Conservation (phyloP, 2,888 invertebrate species). For the Schrankia costaestrigalis region DNA sequence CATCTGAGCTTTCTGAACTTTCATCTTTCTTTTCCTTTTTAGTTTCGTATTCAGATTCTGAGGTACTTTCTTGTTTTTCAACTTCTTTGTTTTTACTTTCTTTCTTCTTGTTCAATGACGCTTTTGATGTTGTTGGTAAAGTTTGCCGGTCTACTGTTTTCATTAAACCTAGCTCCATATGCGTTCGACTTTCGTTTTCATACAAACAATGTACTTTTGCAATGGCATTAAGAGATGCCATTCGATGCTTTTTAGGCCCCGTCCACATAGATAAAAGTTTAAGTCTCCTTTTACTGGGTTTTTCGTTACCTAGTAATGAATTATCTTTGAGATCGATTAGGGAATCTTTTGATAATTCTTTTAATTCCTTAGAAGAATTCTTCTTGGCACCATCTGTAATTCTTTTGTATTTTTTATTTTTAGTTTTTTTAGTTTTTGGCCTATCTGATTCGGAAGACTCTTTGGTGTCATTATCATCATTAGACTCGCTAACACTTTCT, state of each 20-base stretch:
- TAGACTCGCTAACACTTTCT: conserved; percentile 69
- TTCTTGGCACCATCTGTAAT: conserved; percentile 63
- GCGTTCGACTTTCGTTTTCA: conserved; percentile 91
- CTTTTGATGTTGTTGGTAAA: conserved; percentile 77
- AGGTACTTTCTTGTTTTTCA: conserved; percentile 69
- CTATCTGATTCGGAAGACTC: conserved; percentile 67
- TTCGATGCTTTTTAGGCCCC: conserved; percentile 90
- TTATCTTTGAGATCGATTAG: conserved; percentile 68
- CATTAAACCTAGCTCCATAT: conserved; percentile 82
- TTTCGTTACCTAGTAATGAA: conserved; percentile 57
- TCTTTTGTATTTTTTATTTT: conserved; percentile 68
- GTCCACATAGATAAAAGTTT: conserved; percentile 86
- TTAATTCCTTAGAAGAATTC: conserved; percentile 64
- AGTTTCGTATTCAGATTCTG: conserved; percentile 74
- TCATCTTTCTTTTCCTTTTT: conserved; percentile 65
- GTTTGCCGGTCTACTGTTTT: conserved; percentile 69
- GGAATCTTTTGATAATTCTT: conserved; percentile 72
- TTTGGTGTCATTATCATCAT: conserved; percentile 69
- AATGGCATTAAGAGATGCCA: conserved; percentile 93
- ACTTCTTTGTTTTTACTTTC: conserved; percentile 62
- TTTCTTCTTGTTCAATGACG: conserved; percentile 65
- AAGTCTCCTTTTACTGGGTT: conserved; percentile 75
- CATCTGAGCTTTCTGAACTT: conserved; percentile 77
- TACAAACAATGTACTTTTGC: conserved; percentile 95
- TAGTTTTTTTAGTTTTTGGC: conserved; percentile 58